These are phyloP conservation scores for Columba guinea DNA, from an alignment of 2,797 vertebrate species.

Conservation along the genomic window DNA sequence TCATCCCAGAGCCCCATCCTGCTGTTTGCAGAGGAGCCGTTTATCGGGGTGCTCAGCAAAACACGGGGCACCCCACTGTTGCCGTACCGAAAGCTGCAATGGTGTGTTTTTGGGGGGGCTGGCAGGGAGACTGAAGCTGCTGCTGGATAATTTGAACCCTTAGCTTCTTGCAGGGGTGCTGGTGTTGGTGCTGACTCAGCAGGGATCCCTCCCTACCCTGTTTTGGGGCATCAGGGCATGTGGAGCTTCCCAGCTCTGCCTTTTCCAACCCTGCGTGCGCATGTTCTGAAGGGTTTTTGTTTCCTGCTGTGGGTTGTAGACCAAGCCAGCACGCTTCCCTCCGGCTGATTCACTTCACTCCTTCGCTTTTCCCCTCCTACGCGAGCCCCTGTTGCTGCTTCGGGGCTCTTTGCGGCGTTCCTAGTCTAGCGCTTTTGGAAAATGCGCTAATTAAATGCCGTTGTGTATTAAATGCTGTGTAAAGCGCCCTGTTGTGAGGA, in stretches of 20 bases:
- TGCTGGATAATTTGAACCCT: not conserved
- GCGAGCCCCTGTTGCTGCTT: not conserved
- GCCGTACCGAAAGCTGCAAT: not conserved
- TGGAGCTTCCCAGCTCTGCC: not conserved
- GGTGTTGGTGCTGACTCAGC: not conserved
- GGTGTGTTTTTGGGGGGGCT: not conserved
- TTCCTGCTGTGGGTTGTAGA: not conserved
- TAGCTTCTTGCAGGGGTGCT: not conserved
- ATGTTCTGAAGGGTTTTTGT: not conserved
- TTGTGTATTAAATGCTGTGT: not conserved
- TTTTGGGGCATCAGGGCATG: not conserved
- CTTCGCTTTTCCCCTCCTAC: not conserved
- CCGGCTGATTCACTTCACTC: not conserved
- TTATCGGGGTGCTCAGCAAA: not conserved
- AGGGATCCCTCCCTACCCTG: not conserved
- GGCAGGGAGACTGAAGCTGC: not conserved
- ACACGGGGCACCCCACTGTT: accelerated
- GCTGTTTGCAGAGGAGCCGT: not conserved
- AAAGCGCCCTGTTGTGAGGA: not conserved
- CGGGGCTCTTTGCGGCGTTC: not conserved
- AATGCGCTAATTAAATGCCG: not conserved
- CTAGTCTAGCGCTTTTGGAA: not conserved
- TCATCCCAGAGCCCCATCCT: not conserved
- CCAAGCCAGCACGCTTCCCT: not conserved
- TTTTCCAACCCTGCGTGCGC: not conserved